These are phyloP conservation scores for Micromussa lordhowensis DNA, from an alignment of 92 coral and sea anemone genomes.

Conservation along the genomic window DNA sequence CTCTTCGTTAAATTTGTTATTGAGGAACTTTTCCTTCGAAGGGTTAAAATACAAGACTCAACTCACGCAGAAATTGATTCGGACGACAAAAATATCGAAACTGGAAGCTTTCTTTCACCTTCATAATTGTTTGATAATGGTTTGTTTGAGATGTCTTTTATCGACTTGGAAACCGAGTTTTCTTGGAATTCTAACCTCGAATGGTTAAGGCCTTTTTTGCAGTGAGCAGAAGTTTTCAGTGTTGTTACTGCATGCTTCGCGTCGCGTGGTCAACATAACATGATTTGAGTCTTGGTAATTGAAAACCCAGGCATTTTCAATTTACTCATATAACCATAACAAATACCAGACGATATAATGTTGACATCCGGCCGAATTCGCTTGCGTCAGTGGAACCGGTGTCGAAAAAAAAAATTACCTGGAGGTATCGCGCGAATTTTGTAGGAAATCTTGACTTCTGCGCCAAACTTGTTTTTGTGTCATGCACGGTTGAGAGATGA, in stretches of 20 bases:
- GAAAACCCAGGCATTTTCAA: slow-evolving; percentile 64
- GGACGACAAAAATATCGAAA: neutral
- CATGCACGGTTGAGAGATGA: neutral
- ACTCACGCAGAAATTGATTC: neutral
- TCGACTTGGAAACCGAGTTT: neutral
- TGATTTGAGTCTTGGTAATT: slow-evolving; percentile 27
- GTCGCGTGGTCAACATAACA: slow-evolving; percentile 49
- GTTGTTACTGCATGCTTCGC: neutral
- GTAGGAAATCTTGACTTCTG: neutral
- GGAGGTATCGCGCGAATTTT: neutral
- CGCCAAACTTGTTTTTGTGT: neutral
- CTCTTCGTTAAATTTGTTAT: neutral
- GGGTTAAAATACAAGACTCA: neutral
- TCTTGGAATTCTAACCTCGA: neutral
- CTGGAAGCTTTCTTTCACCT: neutral
- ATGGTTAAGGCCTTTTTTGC: neutral
- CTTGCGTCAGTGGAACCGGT: neutral
- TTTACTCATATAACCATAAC: slow-evolving; percentile 57
- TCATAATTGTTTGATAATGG: neutral
- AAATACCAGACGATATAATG: slow-evolving; percentile 54
- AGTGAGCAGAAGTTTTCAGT: neutral
- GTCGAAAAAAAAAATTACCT: neutral
- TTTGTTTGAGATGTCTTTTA: neutral
- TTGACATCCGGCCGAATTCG: slow-evolving; percentile 52
- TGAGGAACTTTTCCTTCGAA: neutral